Percentiles rank a stretch among this genome's conserved stretches.
Conservation (phyloP, 37 sponge, comb jelly and placozoan genomes). For the Oopsacas minuta region DNA sequence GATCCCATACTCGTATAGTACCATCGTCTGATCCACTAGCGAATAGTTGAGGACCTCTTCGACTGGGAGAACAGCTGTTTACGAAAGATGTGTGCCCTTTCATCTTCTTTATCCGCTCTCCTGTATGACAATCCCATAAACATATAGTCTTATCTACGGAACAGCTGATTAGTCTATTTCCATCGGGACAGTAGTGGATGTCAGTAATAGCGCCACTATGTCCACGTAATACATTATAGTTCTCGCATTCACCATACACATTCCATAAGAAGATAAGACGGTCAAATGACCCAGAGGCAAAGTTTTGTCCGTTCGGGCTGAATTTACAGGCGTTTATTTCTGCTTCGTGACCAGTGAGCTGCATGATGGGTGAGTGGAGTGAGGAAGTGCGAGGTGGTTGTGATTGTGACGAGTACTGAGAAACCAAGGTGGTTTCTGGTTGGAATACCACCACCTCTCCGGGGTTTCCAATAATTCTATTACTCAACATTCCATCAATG, state of each 20-base stretch:
- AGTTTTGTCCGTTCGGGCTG: conserved; percentile 72
- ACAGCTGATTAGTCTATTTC: conserved; percentile 37
- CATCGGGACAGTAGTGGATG: conserved; percentile 68
- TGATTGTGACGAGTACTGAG: not conserved
- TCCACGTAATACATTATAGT: conserved; percentile 74
- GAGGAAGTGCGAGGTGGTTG: conserved; percentile 68
- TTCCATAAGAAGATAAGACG: conserved; percentile 62
- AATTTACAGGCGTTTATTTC: conserved; percentile 35
- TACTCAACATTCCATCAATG: too few species aligned
- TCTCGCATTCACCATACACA: conserved; percentile 97
- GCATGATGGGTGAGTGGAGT: conserved; percentile 92
- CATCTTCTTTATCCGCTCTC: conserved; percentile 56
- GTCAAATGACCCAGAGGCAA: conserved; percentile 87
- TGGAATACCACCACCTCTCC: not conserved
- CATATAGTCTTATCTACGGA: conserved; percentile 78
- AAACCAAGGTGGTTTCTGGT: not conserved
- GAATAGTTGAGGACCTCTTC: conserved; percentile 45
- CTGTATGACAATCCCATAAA: conserved; percentile 88
- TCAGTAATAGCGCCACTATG: conserved; percentile 76
- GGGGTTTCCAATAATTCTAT: too few species aligned
- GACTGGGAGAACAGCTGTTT: conserved; percentile 51
- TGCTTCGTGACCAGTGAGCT: conserved; percentile 81
- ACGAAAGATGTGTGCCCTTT: conserved; percentile 91
- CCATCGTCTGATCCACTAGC: conserved; percentile 94
- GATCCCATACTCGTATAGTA: conserved; percentile 76